Conservation (phyloP, 2,113 vertebrate genomes). For the Alligator sinensis region DNA sequence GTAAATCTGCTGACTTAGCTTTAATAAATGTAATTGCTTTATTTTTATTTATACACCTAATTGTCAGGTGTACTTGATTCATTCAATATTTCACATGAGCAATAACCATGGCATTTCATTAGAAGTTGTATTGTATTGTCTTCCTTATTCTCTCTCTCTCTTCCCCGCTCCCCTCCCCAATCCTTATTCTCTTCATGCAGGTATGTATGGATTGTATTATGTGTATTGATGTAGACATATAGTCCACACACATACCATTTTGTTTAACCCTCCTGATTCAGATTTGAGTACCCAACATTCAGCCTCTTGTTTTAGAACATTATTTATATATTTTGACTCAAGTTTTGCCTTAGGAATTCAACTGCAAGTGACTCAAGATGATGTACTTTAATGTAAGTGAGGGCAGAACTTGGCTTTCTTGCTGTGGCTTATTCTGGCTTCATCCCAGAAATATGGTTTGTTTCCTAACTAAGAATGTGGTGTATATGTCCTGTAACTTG, state of each 20-base stretch:
- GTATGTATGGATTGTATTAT: background rate
- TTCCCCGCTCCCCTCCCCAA: too few species aligned
- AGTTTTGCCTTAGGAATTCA: background rate
- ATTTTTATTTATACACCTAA: background rate
- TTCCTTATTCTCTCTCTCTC: background rate
- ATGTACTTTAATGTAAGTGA: background rate
- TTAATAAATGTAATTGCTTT: background rate
- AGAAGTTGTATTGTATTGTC: background rate
- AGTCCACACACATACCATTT: background rate
- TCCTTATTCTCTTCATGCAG: too few species aligned
- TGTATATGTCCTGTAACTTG: background rate
- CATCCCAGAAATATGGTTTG: background rate
- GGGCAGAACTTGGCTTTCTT: background rate
- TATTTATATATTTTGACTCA: background rate
- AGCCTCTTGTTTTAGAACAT: background rate
- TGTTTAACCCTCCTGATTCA: background rate
- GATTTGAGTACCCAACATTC: background rate
- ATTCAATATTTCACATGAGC: accelerated
- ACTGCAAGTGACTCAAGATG: background rate
- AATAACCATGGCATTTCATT: accelerated
- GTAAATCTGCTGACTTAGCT: background rate
- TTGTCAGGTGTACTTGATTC: background rate
- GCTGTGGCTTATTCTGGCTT: background rate
- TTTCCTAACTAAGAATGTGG: background rate
- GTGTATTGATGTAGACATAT: accelerated